Base-by-base conservation (phyloP, 1,140 invertebrate species). In the Zaprionus kolodkinae region DNA sequence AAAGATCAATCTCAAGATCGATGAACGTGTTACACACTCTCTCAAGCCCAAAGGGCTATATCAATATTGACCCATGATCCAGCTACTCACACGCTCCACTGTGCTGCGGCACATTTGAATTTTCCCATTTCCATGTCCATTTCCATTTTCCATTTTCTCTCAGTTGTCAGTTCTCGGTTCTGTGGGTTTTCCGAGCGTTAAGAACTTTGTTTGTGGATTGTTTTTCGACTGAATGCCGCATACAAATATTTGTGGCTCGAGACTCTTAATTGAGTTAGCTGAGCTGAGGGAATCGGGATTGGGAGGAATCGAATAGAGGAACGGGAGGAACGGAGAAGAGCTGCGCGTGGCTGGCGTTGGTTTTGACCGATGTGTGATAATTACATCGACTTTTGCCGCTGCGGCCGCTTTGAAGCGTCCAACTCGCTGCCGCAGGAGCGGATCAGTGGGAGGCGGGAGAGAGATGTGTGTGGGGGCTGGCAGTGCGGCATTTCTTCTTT, bases 331-430 rank as follows among this genome's bases (percentile, higher is more conserved):
- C 43, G 45, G 45, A 48, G 72, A 52, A 68, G 70, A 80, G 67
- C 17, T 81, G 86, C 85, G 85, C 85, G 85, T 89, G 85, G 78
- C 81, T 55, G 43, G 56, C 69, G 85, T 85, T 85, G 78, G 76
- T 85, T 89, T 88, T 84, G 81, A 89, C 85, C 84, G 84, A 87
- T 82, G 81, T 89, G 85, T 89, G 85, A 89, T 89, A 89, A 89
- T 89, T 89, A 89, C 76, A 69, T 50, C 45, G 45, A 50, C 45
- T 50, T 73, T 79, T 74, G 72, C 66, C 68, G 78, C 78, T 67
- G 81, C 85, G 81, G 85, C 81, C 59, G 66, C 85, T 89, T 87
- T 84, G 85, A 88, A 87, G 76, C 63, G 79, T 38, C 9, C 27
- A 15, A 7, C 40, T 7, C 40, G 11, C 36, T 54, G 59, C n/a